Percentiles rank a stretch among this genome's conserved stretches.
Evolutionary conservation across 1,140 invertebrate species (phyloP).

Genomic region (Tyrophagus putrescentiae): DNA sequence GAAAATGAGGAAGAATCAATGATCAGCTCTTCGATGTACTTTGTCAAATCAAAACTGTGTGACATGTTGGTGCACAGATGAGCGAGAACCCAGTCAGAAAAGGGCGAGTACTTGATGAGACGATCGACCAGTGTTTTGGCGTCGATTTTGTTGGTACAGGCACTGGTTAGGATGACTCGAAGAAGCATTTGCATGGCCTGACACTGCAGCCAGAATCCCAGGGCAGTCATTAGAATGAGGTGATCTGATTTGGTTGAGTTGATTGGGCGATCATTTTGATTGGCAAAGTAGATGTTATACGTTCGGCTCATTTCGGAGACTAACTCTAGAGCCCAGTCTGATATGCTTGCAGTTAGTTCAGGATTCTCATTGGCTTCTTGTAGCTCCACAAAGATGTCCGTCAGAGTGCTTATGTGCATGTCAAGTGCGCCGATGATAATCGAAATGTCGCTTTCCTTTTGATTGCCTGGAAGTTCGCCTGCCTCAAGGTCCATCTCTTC

Average conservation of each 20-base stretch:
- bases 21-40: slow-evolving; percentile 18
- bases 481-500: background rate
- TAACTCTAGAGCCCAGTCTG: slow-evolving; percentile 10
- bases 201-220: slow-evolving; percentile 22
- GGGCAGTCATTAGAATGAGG: slow-evolving; percentile 1
- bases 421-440: slow-evolving; percentile 9
- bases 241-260: background rate
- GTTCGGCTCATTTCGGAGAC: slow-evolving; percentile 4
- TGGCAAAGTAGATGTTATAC: background rate
- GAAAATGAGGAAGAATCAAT: slow-evolving; percentile 13
- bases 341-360: background rate
- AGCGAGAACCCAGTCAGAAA: slow-evolving; percentile 22
- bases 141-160: background rate
- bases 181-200: slow-evolving; percentile 9
- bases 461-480: background rate
- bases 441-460: background rate
- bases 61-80: slow-evolving; percentile 13
- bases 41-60: slow-evolving; percentile 12
- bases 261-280: background rate
- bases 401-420: background rate
- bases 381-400: background rate
- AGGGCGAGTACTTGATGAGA: slow-evolving; percentile 14
- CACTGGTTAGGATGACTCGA: slow-evolving; percentile 5
- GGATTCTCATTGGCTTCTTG: background rate
- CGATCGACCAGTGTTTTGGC: background rate